Evolutionary conservation across 2,888 invertebrate genomes (phyloP).

Genomic region (Drosophila seclusa): DNA sequence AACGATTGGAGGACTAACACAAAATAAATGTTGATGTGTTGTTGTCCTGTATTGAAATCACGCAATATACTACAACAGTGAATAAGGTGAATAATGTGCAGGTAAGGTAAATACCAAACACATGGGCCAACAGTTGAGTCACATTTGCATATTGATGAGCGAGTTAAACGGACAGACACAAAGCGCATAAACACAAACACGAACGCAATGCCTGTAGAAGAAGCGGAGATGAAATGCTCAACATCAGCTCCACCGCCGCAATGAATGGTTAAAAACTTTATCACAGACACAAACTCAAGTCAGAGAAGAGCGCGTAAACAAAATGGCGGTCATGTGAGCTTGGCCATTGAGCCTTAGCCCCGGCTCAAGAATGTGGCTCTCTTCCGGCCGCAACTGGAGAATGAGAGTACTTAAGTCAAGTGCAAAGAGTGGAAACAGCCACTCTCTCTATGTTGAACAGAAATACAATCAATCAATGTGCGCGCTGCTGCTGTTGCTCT

Average conservation of each 20-base stretch:
- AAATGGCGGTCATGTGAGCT: background rate
- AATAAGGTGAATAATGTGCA: constrained; percentile 40
- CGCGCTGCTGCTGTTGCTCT: background rate
- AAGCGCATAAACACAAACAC: constrained; percentile 1
- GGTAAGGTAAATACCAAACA: constrained; percentile 27
- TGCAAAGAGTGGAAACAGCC: background rate
- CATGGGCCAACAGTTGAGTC: constrained; percentile 34
- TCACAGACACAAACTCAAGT: background rate
- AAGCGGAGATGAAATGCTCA: constrained; percentile 62
- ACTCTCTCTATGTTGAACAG: background rate
- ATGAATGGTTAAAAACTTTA: background rate
- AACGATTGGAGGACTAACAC: constrained; percentile 25
- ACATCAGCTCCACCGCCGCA: constrained; percentile 30
- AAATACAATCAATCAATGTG: background rate
- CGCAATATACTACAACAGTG: constrained; percentile 55
- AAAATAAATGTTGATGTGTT: constrained; percentile 63
- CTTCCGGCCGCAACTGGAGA: background rate
- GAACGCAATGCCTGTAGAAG: background rate
- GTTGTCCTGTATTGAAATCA: constrained; percentile 72
- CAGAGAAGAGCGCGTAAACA: constrained; percentile 12
- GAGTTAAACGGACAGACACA: constrained; percentile 33
- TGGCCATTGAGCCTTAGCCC: background rate
- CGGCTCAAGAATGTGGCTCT: background rate
- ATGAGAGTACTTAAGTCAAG: background rate
- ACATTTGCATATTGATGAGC: constrained; percentile 70